A percentile compares a stretch with the other conserved stretches of the same genome.
These are phyloP conservation scores for Acanthosoma haemorrhoidale DNA, from an alignment of 2,888 invertebrate genomes.

Conservation along the genomic window DNA sequence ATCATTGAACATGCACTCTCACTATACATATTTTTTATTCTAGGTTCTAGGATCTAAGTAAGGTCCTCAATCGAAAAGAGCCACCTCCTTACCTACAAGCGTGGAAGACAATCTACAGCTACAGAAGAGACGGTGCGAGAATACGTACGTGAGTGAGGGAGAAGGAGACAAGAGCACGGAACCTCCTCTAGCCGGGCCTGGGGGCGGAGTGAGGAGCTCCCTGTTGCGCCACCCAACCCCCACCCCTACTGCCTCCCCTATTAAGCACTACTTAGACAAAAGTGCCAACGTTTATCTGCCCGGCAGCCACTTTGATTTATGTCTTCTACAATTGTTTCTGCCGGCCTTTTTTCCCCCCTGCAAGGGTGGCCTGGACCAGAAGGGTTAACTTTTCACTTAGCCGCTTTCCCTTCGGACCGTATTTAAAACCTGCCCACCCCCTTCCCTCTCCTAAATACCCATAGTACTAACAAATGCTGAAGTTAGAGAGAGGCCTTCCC, in stretches of 20 bases:
- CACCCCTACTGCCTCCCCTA: background rate
- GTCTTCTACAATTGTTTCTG: background rate
- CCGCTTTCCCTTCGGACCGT: background rate
- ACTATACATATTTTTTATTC: too few species aligned
- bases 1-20: too few species aligned
- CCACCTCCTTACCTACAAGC: too few species aligned
- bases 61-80: too few species aligned
- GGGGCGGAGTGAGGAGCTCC: conserved; percentile 11
- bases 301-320: conserved; percentile 6
- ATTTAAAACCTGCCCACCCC: background rate
- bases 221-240: background rate
- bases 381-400: conserved; percentile 14
- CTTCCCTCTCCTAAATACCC: too few species aligned
- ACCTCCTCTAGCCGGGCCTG: background rate
- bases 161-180: background rate
- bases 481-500: too few species aligned
- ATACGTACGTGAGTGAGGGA: background rate
- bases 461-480: background rate
- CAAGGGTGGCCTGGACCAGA: background rate
- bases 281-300: conserved; percentile 18
- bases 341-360: background rate
- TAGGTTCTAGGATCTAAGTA: too few species aligned
- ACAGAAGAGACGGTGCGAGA: background rate
- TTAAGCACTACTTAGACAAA: conserved; percentile 23
- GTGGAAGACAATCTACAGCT: too few species aligned